Conservation (phyloP, 2,888 invertebrate genomes). For the Thereva unica region DNA sequence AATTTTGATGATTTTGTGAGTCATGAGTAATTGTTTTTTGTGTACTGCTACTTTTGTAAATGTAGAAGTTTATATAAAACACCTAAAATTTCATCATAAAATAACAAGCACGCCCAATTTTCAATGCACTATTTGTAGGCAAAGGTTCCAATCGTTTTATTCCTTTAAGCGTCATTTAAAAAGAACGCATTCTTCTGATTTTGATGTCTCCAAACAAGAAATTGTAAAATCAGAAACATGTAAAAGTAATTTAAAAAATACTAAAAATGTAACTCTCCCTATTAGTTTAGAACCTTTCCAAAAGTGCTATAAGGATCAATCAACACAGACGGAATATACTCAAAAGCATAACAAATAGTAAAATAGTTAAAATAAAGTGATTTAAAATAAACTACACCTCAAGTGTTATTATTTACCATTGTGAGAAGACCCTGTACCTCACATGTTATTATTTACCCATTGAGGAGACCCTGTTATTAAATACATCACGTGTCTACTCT, state of each 20-base stretch:
- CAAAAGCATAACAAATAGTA: too few species aligned
- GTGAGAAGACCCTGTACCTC: too few species aligned
- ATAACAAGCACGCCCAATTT: conserved; percentile 1
- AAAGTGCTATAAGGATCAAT: too few species aligned
- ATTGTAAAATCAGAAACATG: not conserved
- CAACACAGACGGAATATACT: too few species aligned
- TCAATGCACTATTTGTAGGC: conserved; percentile 8
- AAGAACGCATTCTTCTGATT: conserved; percentile 8
- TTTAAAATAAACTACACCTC: too few species aligned
- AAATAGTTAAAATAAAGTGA: too few species aligned
- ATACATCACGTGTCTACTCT: conserved; percentile 33
- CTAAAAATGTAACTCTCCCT: not conserved
- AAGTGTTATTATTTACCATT: too few species aligned
- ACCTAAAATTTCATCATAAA: conserved; percentile 14
- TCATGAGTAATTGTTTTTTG: conserved; percentile 16
- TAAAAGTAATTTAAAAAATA: not conserved
- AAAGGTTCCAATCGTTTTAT: conserved; percentile 11
- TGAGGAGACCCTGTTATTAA: too few species aligned
- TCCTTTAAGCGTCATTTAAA: conserved; percentile 20
- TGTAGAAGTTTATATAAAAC: conserved; percentile 7
- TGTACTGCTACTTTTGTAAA: conserved; percentile 1
- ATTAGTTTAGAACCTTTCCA: too few species aligned
- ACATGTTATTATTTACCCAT: too few species aligned
- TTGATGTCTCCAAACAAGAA: not conserved
- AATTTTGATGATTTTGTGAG: not conserved